Base-by-base conservation (phyloP, 2,888 invertebrate species). In the Hofmannophila pseudospretella region DNA sequence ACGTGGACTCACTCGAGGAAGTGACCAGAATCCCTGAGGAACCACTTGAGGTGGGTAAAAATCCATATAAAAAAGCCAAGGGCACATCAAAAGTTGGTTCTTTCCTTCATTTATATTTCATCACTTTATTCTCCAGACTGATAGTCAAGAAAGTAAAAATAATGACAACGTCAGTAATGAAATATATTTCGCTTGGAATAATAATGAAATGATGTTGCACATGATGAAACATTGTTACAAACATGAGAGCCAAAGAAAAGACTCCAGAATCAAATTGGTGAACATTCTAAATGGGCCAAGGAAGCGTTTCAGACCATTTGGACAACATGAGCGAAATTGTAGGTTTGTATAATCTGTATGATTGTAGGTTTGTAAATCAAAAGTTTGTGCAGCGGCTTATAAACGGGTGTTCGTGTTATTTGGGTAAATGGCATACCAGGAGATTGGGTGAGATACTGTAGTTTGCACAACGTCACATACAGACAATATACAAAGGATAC, bases 191-290 rank as follows among this genome's bases (percentile, higher is more conserved):
- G 71, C 76, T 1, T 90, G 89, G 90, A 90, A 89, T 47, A 89
- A 90, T 43, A 87, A 77, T 35, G 49, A 64, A 22, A 47, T 63
- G 2, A 58, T 68, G 1, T 67, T 80, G 0, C 66, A 81, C 20
- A 84, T 89, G 56, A 76, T 89, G 72, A 78, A 79, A 39, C 88
- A 89, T 47, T 69, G 76, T 39, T 89, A 77, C 47, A 63, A 68
- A 14, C 84, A 89, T 42, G 75, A 88, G 5, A 53, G 40, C 1
- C 81, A 84, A 35, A 64, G 69, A 38, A 13, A 32, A 0, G 23
- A 16, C 0, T 29, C 40, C 4, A 36, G 41, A 5, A 28, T 76
- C 7, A 51, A 71, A 20, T 36, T 84, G 11, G 28, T 36, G 2
- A 30, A 47, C 0, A 57, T 80, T 36, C 37, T 85, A 2, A 60